These are phyloP conservation scores for Lordiphosa andalusiaca DNA, from an alignment of 2,888 invertebrate genomes.

Conservation along the genomic window DNA sequence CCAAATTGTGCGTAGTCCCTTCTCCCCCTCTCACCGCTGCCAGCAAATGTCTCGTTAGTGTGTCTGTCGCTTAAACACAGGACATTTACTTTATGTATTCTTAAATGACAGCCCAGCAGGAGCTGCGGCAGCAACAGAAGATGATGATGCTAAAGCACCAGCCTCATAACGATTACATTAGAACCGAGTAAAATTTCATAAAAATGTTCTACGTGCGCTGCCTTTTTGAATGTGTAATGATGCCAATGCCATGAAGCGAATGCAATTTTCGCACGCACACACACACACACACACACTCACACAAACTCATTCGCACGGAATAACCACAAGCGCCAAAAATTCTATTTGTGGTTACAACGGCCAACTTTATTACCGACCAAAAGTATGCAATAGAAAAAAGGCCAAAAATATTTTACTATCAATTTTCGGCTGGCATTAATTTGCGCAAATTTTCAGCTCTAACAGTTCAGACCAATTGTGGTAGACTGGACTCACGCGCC, in stretches of 20 bases:
- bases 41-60: conserved; percentile 44
- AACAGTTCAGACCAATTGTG: conserved; percentile 56
- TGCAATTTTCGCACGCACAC: conserved; percentile 60
- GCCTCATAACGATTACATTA: conserved; percentile 69
- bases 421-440: conserved; percentile 61
- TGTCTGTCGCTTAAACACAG: conserved; percentile 49
- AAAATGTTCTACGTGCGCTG: conserved; percentile 66
- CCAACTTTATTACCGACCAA: conserved; percentile 61
- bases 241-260: conserved; percentile 50
- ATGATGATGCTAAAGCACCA: conserved; percentile 20
- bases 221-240: conserved; percentile 72
- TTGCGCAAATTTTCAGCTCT: conserved; percentile 60
- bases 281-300: conserved; percentile 6
- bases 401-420: conserved; percentile 49
- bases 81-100: conserved; percentile 76
- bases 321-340: conserved; percentile 62
- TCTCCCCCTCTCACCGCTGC: too few species aligned
- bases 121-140: conserved; percentile 11
- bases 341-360: conserved; percentile 60
- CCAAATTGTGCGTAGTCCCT: too few species aligned
- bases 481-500: conserved; percentile 38
- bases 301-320: conserved; percentile 9
- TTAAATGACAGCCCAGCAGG: conserved; percentile 59
- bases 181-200: conserved; percentile 70
- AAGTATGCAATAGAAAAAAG: conserved; percentile 33